Evolutionary conservation across 2,113 vertebrate species (phyloP), one percentile per base, ranked within the genome.

Genomic region (Pao palembangensis): DNA sequence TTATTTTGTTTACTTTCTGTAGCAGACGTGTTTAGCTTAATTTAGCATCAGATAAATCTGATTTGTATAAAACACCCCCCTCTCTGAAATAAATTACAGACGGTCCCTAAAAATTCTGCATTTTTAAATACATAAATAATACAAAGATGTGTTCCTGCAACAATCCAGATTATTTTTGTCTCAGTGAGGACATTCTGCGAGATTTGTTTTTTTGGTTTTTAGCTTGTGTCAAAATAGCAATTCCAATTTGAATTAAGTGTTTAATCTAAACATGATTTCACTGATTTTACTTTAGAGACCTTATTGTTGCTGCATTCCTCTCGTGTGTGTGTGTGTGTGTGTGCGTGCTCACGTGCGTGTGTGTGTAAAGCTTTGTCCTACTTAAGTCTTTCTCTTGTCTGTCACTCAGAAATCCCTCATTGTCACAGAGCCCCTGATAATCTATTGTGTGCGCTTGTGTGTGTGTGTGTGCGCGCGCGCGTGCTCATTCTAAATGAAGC

Each of bases 321-420:
- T 55, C 2, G 7, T 12, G 3, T 8, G 42, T 8, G 42, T 8
- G 42, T 43, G 42, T 43, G 43, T 44, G 43, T 44, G 43, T 44
- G 43, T 44, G 12, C 15, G 43, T 44, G 43, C 8, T 3, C 23
- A 28, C 48, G 1, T 42, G 8, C 28, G 19, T 55, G 43, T 55
- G 57, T 55, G 41, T 53, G 42, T 61, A 57, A 69, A 61, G 69
- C 67, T 55, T 66, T 63, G 75, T 62, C 74, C 78, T 59, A 71
- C 79, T 86, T 76, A 64, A 77, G 71, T 77, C 72, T 78, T 83
- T 82, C 71, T 73, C 73, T 49, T 4, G 56, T 66, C 79, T 78
- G 79, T 85, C 86, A 82, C 53, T 84, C 79, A 79, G 61, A 44
- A 23, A 86, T 85, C 61, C 50, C 66, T 83, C 80, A 80, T 72